Evolutionary conservation across 2,888 invertebrate genomes (phyloP).

Genomic region (Agrilus mali): DNA sequence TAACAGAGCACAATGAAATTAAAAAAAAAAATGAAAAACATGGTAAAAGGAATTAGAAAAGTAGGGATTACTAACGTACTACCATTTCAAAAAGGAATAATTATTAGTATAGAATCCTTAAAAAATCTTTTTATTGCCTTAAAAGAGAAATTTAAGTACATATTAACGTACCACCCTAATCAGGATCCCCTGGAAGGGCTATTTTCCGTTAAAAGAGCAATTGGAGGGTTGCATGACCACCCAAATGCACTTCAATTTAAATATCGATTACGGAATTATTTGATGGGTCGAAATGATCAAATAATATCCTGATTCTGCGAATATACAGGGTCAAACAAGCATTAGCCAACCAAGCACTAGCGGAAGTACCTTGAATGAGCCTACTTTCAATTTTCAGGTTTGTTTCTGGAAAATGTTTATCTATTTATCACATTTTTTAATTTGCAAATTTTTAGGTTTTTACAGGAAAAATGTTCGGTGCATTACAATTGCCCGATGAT

Average conservation of each 20-base stretch:
- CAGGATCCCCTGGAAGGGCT: constrained; percentile 11
- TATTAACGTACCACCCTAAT: constrained; percentile 10
- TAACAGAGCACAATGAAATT: no score
- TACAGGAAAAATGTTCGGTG: no score
- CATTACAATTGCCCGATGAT: no score
- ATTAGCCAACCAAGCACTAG: background rate
- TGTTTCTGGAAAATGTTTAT: no score
- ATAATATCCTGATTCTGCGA: constrained; percentile 12
- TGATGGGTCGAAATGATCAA: constrained; percentile 11
- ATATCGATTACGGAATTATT: constrained; percentile 10
- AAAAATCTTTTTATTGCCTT: constrained; percentile 8
- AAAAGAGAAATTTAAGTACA: constrained; percentile 8
- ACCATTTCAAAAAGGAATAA: no score
- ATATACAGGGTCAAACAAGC: constrained; percentile 8
- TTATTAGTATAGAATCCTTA: background rate
- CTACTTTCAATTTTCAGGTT: no score
- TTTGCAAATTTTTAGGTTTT: no score
- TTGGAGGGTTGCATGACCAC: constrained; percentile 14
- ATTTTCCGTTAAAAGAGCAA: constrained; percentile 12
- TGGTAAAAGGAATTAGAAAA: no score
- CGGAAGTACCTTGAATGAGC: no score
- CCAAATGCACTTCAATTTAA: constrained; percentile 14
- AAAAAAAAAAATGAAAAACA: no score
- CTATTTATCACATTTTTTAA: no score
- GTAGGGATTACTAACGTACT: no score